Evolutionary conservation across 2,797 vertebrate genomes (phyloP), one percentile per base, ranked within the genome.

Genomic region (Malurus leucopterus): DNA sequence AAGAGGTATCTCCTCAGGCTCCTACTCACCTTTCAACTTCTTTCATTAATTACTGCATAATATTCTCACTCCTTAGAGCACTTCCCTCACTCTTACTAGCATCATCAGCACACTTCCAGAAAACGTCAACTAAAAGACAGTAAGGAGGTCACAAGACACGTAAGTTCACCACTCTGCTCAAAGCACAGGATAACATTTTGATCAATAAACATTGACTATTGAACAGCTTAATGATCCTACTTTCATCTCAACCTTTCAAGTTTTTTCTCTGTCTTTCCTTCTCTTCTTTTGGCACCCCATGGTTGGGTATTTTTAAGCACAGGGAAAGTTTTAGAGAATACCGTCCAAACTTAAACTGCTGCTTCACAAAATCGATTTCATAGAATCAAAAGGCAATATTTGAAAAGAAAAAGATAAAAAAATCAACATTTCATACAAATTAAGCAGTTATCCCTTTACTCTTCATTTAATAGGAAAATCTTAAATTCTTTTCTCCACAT

Each of bases 121-220:
- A 93, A 88, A 77, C 41, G 7, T 69, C 51, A 93, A 20, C 82
- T 87, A 26, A 88, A 93, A 93, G 69, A 63, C 73, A 88, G 78
- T 85, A 95, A 94, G 51, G 71, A 68, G 70, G 32, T 32, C 43
- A 90, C 46, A 63, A 80, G 36, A 82, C 82, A 91, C 54, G 73
- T 24, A 80, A 72, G 51, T 38, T 90, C 34, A 6, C 10, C 10
- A 72, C 49, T 93, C 46, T 50, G 21, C 40, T 69, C 43, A 88
- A 51, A 89, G 40, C 18, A 84, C n/a, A 67, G 38, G 72, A 67
- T 46, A 93, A 74, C 11, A 84, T 64, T 79, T 87, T 51, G 26
- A 72, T 84, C 88, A 77, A 85, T 58, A 73, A 82, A 72, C 40
- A 21, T 47, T 36, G 53, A 21, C 47, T 78, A 43, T 30, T 50